Percentiles rank a stretch among this genome's conserved stretches.
phyloP scores from a whole-genome alignment of 2,888 invertebrate species.

The Drosophila limbata region DNA sequence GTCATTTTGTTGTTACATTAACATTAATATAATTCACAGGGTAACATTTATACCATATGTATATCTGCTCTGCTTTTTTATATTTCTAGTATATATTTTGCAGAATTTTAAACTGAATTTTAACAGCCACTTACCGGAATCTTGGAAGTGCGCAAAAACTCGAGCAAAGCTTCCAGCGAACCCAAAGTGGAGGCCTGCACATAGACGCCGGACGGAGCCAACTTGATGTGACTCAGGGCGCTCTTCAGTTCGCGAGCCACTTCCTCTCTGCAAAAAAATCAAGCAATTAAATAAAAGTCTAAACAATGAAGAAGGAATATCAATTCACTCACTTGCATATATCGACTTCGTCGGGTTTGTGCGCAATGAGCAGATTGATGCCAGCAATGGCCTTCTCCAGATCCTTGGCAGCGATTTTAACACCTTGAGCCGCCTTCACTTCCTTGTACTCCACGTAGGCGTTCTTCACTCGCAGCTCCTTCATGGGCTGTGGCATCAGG shows the following conservation, averaged over 20 bases:
- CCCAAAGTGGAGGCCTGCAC: conserved; percentile 99
- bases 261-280: conserved; percentile 89
- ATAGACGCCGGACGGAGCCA: conserved; percentile 96
- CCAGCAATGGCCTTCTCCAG: conserved; percentile 99
- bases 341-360: conserved; percentile 97
- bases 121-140: conserved; percentile 92
- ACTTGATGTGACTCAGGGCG: conserved; percentile 96
- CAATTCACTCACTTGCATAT: conserved; percentile 87
- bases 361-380: conserved; percentile 95
- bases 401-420: conserved; percentile 99
- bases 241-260: conserved; percentile 94
- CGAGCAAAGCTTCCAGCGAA: conserved; percentile 97
- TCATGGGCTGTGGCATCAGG: conserved; percentile 99
- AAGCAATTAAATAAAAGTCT: not conserved
- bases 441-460: conserved; percentile 97
- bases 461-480: conserved; percentile 98
- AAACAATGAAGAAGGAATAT: not conserved
- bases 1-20: too few species aligned
- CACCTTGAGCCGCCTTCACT: conserved; percentile 98
- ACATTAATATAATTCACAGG: too few species aligned
- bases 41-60: too few species aligned
- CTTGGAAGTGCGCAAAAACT: conserved; percentile 95
- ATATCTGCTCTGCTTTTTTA: not conserved
- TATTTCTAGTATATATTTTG: too few species aligned
- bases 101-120: not conserved